Evolutionary conservation across 2,888 invertebrate species (phyloP), one percentile per base, ranked within the genome.

Genomic region (Pachycephus smyrnensis): DNA sequence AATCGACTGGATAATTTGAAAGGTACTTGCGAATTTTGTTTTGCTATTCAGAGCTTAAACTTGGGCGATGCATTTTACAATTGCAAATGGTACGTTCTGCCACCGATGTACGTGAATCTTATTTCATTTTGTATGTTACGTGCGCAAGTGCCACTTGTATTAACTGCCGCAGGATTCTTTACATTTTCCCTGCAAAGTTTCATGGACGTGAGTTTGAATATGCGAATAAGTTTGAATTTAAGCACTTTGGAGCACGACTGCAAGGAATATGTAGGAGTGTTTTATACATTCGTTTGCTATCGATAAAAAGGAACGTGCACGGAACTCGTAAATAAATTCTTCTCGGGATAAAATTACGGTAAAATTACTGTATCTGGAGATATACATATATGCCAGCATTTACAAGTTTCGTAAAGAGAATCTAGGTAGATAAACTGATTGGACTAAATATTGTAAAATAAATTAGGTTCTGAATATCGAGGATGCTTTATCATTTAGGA

Each of bases 61-160:
- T 89, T 94, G 3, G 90, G 92, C 0, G 91, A 93, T 55, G 92
- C 92, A 74, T 86, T 94, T 82, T 94, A 94, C 84, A 91, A 92
- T 76, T 93, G 93, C 81, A 92, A 92, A 3, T 94, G 94, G 94
- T 91, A 93, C 76, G 92, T 93, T 11, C 93, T 94, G 85, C 88
- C 92, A 77, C 83, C 83, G 0, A 86, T 86, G 79, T 93, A 93
- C 84, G 90, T 90, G 30, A 91, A 90, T 55, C 9, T 55, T 23
- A 23, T 55, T 55, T 55, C 2, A 55, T 89, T 93, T 76, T 92
- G 93, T 77, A 86, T 92, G 82, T 92, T 93, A 80, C 90, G 93
- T 78, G 92, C 92, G 87, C 92, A 93, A 79, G 90, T 89, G 11
- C 93, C 93, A 1, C 86, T 93, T 76, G 87, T 88, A 69, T 92